Evolutionary conservation across 2,797 vertebrate genomes (phyloP).

Genomic region (Sorex maritimensis): DNA sequence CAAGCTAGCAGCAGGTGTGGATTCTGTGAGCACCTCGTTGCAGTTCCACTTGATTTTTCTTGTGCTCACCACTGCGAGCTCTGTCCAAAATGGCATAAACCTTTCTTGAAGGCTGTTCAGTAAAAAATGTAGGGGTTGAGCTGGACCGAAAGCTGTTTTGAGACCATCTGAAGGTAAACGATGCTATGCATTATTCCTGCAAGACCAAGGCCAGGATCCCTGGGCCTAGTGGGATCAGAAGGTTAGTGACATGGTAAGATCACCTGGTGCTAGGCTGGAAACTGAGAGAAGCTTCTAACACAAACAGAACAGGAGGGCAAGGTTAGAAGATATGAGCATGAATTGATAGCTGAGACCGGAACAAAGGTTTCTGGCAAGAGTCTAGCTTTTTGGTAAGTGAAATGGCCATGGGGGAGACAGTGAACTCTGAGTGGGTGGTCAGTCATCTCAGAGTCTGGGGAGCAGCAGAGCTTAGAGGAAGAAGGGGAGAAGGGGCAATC

Average conservation of each 20-base stretch:
- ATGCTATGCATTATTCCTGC: conserved; percentile 12
- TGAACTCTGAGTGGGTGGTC: not conserved
- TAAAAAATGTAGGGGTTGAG: not conserved
- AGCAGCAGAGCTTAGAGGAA: not conserved
- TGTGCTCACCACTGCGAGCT: conserved; percentile 47
- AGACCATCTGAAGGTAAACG: conserved; percentile 5
- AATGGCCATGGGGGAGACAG: not conserved
- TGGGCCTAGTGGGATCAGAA: not conserved
- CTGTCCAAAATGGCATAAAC: not conserved
- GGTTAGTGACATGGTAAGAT: not conserved
- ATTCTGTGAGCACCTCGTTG: not conserved
- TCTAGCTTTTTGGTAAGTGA: conserved; percentile 32
- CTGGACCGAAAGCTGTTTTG: conserved; percentile 41
- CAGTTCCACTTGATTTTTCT: conserved; percentile 57
- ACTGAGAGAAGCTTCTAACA: not conserved
- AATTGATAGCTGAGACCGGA: not conserved
- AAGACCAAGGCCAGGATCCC: not conserved
- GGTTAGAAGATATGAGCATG: not conserved
- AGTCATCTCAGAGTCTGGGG: not conserved
- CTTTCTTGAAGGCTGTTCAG: conserved; percentile 51
- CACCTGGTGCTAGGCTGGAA: not conserved
- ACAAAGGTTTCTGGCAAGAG: conserved; percentile 41
- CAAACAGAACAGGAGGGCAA: not conserved
- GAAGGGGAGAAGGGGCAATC: not conserved
- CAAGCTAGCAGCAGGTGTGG: not conserved